Conservation (phyloP, 2,113 vertebrate species). For the Sapajus apella region DNA sequence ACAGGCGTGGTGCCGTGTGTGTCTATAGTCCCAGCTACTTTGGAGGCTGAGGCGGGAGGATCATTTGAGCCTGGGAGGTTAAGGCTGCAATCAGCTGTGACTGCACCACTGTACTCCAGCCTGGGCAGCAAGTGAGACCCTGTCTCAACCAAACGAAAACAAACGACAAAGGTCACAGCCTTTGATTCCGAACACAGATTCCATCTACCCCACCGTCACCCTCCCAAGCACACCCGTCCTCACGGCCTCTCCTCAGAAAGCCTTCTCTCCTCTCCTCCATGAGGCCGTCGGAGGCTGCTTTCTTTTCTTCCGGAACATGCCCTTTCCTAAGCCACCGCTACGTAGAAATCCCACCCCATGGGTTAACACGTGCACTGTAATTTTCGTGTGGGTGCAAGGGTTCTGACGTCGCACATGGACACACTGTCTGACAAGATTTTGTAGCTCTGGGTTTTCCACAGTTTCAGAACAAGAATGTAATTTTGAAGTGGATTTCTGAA, state of each 20-base stretch:
- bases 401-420: background rate
- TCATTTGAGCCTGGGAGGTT: too few species aligned
- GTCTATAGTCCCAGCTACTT: too few species aligned
- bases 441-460: background rate
- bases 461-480: background rate
- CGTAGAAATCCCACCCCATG: background rate
- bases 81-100: too few species aligned
- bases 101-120: too few species aligned
- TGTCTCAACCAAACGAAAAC: too few species aligned
- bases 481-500: background rate
- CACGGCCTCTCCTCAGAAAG: background rate
- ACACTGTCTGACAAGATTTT: background rate
- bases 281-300: background rate
- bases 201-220: accelerated
- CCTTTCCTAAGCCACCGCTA: background rate
- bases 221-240: background rate
- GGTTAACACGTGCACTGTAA: background rate
- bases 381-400: background rate
- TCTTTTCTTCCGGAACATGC: background rate
- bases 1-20: too few species aligned
- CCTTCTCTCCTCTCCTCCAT: background rate
- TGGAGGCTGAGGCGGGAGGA: too few species aligned
- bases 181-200: background rate
- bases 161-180: background rate
- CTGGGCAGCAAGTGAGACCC: too few species aligned